Base-by-base conservation (phyloP, 2,797 vertebrate species). In the Pristis pectinata region DNA sequence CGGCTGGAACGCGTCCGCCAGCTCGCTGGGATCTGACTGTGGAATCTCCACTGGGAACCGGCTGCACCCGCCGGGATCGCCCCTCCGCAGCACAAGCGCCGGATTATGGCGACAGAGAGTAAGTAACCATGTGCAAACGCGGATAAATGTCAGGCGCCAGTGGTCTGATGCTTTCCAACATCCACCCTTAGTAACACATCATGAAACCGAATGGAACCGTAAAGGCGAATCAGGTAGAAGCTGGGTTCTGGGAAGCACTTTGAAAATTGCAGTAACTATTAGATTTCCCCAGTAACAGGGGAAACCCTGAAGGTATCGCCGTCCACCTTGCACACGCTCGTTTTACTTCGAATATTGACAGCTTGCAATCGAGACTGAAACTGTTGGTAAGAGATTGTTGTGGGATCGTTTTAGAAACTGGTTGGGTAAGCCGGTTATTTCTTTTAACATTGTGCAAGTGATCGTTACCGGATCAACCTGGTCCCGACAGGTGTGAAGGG, bases 101-200 rank as follows among this genome's bases (percentile, higher is more conserved):
- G n/a, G 59, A 67, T 76, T n/a, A 94, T 94, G 92, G 72, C 92
- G 41, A 72, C 70, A 74, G 92, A 74, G 37, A 94, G 92, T 94
- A 76, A 94, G 92, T 93, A 64, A 44, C 67, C 92, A 30, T 11
- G 67, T 34, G 24, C 67, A 17, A 72, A 53, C 44, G 41, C 15
- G 6, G 13, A 22, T n/a, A 34, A 19, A 59, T 24, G 59, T 67
- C 8, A 24, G 10, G 41, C 17, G 91, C 7, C 37, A 64, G 37
- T 17, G 79, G 34, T 56, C 27, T 19, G 85, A 17, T 34, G 87
- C n/a, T 91, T 41, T 19, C 17, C 22, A 41, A 91, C 2, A 91
- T 64, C 11, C 87, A 64, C 61, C 79, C 77, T 79, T 30, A 41
- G 34, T 56, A 30, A 49, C 27, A 59, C 30, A 27, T 27, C 10